Percentiles rank a stretch among this genome's conserved stretches.
These are phyloP conservation scores for Drosophila bifasciata DNA, from an alignment of 1,140 invertebrate genomes.

Conservation along the genomic window DNA sequence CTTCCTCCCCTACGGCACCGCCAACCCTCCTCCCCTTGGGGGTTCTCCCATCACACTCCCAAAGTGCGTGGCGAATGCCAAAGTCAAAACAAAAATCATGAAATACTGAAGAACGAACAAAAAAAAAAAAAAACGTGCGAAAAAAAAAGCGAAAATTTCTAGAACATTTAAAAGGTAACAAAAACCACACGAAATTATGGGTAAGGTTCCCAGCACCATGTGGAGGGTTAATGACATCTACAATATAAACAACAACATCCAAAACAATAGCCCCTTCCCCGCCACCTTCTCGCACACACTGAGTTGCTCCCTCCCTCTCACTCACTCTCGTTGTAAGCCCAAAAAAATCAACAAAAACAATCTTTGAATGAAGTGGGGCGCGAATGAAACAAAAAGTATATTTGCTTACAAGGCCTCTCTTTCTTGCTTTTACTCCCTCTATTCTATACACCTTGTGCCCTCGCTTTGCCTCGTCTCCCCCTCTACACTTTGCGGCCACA, in stretches of 20 bases:
- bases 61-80: conserved; percentile 43
- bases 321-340: conserved; percentile 5
- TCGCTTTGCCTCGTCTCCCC: background rate
- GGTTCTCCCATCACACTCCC: background rate
- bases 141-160: conserved; percentile 51
- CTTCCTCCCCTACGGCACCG: background rate
- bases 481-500: too few species aligned
- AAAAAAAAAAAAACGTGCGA: conserved; percentile 63
- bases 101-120: conserved; percentile 47
- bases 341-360: conserved; percentile 15
- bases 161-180: conserved; percentile 13
- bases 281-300: conserved; percentile 1
- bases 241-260: conserved; percentile 33
- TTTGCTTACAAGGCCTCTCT: conserved; percentile 34
- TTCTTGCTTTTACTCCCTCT: too few species aligned
- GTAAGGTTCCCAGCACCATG: conserved; percentile 69
- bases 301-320: background rate
- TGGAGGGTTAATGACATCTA: conserved; percentile 70
- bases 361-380: conserved; percentile 8
- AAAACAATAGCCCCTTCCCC: conserved; percentile 11
- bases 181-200: conserved; percentile 51
- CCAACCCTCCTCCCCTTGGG: background rate
- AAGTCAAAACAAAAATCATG: conserved; percentile 66
- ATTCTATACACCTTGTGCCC: too few species aligned
- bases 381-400: conserved; percentile 66